Evolutionary conservation across 2,113 vertebrate species (phyloP).

Genomic region (Anas platyrhynchos): DNA sequence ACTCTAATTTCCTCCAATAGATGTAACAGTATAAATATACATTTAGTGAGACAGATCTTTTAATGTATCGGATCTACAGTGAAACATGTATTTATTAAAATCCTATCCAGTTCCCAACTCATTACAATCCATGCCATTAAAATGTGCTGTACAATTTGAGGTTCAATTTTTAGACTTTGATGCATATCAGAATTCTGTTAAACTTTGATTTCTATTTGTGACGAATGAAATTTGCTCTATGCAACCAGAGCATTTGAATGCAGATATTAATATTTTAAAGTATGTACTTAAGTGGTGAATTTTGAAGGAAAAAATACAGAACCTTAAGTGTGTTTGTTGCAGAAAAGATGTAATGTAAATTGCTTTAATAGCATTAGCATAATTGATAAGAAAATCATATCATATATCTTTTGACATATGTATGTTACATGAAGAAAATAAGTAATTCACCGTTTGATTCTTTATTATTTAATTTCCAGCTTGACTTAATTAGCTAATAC

Average conservation of each 20-base stretch:
- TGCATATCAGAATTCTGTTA: not conserved
- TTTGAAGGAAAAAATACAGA: not conserved
- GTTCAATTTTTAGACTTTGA: not conserved
- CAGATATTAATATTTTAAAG: not conserved
- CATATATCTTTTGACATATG: not conserved
- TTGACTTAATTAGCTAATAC: not conserved
- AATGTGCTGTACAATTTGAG: not conserved
- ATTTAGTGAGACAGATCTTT: not conserved
- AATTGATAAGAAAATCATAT: not conserved
- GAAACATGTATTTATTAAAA: not conserved
- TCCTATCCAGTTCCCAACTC: not conserved
- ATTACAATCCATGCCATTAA: not conserved
- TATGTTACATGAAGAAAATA: not conserved
- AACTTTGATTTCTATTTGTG: not conserved
- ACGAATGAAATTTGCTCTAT: not conserved
- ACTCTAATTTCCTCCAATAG: not conserved
- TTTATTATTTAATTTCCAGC: not conserved
- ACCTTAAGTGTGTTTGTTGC: not conserved
- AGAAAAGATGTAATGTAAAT: not conserved
- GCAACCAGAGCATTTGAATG: not conserved
- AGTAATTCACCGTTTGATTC: not conserved
- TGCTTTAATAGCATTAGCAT: not conserved
- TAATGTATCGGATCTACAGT: not conserved
- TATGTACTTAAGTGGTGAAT: not conserved
- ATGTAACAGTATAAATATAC: not conserved